Percentiles rank a stretch among this genome's conserved stretches.
Conservation (phyloP, 2,113 vertebrate species). For the Tenebrosternarchus preto region DNA sequence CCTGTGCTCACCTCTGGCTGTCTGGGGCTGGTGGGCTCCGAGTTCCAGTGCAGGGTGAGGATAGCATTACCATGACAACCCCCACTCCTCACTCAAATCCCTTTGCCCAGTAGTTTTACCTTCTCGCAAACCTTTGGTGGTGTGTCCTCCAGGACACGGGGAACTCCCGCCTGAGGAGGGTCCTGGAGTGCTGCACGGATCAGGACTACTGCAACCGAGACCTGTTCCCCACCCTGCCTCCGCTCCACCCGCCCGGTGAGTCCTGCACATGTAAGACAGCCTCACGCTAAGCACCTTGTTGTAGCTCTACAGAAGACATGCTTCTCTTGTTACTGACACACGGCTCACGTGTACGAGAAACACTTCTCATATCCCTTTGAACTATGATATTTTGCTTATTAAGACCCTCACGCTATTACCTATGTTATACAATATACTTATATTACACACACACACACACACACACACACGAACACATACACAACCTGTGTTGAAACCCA, state of each 20-base stretch:
- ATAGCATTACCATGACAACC: background rate
- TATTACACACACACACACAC: conserved; percentile 22
- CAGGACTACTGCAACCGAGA: conserved; percentile 91
- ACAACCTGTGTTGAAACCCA: conserved; percentile 42
- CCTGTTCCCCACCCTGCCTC: conserved; percentile 88
- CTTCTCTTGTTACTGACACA: background rate
- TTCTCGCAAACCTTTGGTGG: background rate
- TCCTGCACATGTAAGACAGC: too few species aligned
- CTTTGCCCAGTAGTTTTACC: too few species aligned
- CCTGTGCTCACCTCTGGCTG: conserved; percentile 86
- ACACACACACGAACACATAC: conserved; percentile 39
- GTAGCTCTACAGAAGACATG: background rate
- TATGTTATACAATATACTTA: background rate
- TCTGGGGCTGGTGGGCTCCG: conserved; percentile 84
- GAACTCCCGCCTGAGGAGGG: conserved; percentile 81
- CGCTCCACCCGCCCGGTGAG: conserved; percentile 83
- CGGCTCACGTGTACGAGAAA: background rate
- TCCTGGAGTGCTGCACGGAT: conserved; percentile 90
- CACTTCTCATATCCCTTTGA: background rate
- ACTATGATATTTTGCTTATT: background rate
- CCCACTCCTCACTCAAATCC: too few species aligned
- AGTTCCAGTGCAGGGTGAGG: conserved; percentile 97
- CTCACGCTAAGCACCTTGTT: too few species aligned
- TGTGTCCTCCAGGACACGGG: conserved; percentile 80
- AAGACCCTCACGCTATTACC: background rate